phyloP scores from a whole-genome alignment of 2,113 vertebrate species.

The Tenrec ecaudatus region DNA sequence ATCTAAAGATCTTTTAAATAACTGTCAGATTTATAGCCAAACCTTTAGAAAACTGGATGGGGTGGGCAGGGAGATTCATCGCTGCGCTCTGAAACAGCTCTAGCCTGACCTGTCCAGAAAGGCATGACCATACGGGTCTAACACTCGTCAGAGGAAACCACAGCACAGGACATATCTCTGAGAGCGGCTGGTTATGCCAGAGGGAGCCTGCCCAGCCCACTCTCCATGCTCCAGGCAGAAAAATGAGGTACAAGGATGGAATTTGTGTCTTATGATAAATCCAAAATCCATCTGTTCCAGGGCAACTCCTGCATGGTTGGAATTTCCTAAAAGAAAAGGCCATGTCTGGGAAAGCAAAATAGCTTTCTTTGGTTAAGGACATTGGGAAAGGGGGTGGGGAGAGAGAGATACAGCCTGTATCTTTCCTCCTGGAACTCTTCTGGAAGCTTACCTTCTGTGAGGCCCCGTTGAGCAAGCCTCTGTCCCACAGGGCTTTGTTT shows the following conservation, averaged over 20 bases:
- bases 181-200: not conserved
- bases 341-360: not conserved
- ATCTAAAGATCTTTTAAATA: not conserved
- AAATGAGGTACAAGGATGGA: not conserved
- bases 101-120: not conserved
- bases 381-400: not conserved
- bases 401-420: too few relatives aligned
- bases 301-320: not conserved
- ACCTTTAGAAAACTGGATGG: too few relatives aligned
- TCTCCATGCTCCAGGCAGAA: not conserved
- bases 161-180: not conserved
- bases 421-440: not conserved
- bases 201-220: not conserved
- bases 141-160: not conserved
- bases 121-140: not conserved
- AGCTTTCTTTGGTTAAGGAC: not conserved
- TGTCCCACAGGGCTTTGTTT: conserved; percentile 99
- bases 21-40: too few relatives aligned
- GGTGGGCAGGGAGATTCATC: too few relatives aligned
- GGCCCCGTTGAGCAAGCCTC: conserved; percentile 97
- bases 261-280: not conserved
- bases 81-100: not conserved
- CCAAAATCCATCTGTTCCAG: not conserved
- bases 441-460: conserved; percentile 95
- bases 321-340: not conserved